Conservation (phyloP, 2,113 vertebrate genomes). For the Mellivora capensis region DNA sequence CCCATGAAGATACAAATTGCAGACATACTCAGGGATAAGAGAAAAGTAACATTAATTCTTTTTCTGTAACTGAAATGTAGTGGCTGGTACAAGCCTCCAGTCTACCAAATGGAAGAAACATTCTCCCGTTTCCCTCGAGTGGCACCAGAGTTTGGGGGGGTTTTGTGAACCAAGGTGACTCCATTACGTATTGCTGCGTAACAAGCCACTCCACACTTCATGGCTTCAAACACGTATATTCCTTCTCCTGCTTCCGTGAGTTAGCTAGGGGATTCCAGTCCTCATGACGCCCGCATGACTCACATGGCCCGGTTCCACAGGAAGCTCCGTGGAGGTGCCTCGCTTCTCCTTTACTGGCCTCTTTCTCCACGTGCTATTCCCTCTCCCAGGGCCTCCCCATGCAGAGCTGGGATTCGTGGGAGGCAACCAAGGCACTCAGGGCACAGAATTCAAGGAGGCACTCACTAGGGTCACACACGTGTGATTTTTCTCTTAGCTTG, state of each 20-base stretch:
- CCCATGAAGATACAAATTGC: background rate
- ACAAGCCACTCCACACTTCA: background rate
- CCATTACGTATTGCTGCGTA: background rate
- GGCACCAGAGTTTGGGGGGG: background rate
- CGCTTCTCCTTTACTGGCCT: fast-evolving
- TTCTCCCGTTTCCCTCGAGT: background rate
- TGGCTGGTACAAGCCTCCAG: background rate
- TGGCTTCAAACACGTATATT: background rate
- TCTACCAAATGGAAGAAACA: background rate
- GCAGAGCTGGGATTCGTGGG: background rate
- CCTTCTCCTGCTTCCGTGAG: background rate
- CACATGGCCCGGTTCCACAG: fast-evolving
- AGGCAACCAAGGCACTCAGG: background rate
- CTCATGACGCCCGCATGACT: fast-evolving
- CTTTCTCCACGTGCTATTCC: fast-evolving
- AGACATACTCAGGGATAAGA: background rate
- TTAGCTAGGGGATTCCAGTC: background rate
- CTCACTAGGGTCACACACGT: fast-evolving
- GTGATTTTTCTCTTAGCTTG: background rate
- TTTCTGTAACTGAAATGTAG: background rate
- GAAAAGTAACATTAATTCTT: background rate
- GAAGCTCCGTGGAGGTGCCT: background rate
- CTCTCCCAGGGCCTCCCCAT: background rate
- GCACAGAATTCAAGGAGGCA: background rate
- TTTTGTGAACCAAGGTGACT: background rate